Evolutionary conservation across 2,113 vertebrate genomes (phyloP).

Genomic region (Athene cunicularia): DNA sequence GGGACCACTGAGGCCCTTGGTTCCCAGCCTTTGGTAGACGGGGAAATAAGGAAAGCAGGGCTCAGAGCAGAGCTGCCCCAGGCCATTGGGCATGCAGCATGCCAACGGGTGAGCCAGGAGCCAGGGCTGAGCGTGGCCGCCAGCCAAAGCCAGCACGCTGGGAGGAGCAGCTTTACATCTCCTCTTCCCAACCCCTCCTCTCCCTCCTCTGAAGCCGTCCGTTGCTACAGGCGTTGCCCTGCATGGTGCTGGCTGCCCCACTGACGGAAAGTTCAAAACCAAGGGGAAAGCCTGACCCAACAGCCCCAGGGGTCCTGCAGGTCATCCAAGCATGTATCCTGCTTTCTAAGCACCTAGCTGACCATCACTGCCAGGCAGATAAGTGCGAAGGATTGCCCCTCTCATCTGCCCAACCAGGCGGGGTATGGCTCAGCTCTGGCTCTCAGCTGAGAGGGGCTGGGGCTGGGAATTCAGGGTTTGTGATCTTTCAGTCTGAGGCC

Average conservation of each 20-base stretch:
- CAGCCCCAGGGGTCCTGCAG: background rate
- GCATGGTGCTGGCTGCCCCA: background rate
- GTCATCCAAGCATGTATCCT: background rate
- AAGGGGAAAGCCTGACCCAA: background rate
- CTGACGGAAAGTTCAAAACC: background rate
- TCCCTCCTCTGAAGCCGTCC: rapidly evolving
- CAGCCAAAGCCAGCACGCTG: rapidly evolving
- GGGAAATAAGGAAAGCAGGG: background rate
- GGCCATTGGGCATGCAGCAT: rapidly evolving
- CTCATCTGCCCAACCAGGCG: background rate
- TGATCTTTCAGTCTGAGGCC: background rate
- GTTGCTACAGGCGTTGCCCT: rapidly evolving
- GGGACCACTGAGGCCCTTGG: background rate
- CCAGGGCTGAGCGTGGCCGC: rapidly evolving
- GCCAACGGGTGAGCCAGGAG: rapidly evolving
- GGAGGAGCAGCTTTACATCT: background rate
- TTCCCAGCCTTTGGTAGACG: background rate
- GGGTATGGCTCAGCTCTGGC: background rate
- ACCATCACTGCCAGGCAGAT: too few species aligned
- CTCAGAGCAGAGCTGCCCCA: background rate
- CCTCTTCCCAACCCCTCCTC: background rate
- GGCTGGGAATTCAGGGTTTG: background rate
- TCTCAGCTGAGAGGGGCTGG: background rate
- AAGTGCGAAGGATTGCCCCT: rapidly evolving
- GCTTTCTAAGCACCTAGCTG: background rate